phyloP scores from a whole-genome alignment of 2,888 invertebrate genomes.

The Acanthosepion esculentum region DNA sequence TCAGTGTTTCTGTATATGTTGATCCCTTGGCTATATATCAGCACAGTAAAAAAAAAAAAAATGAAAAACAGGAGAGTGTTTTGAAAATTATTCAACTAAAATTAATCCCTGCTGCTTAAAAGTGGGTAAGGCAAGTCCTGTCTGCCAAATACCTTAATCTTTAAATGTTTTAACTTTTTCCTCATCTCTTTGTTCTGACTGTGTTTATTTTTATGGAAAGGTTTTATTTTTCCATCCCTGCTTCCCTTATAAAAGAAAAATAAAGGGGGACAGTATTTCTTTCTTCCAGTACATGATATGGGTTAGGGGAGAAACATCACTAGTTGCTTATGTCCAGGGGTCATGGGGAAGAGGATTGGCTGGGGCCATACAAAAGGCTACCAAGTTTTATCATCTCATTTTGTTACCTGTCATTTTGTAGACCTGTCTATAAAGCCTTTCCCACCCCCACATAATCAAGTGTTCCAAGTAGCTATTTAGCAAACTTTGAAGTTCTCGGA shows the following conservation, averaged over 20 bases:
- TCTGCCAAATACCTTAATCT: too few species aligned
- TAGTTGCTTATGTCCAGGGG: neutral
- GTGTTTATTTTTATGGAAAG: neutral
- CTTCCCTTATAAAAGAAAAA: neutral
- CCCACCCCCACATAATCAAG: neutral
- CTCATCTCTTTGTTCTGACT: neutral
- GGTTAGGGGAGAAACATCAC: neutral
- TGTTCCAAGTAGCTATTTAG: neutral
- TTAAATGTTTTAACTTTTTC: neutral
- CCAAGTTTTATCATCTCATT: neutral
- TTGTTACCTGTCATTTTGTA: conserved; percentile 8
- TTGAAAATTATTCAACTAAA: too few species aligned
- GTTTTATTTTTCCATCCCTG: neutral
- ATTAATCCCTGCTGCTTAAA: too few species aligned
- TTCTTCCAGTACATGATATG: neutral
- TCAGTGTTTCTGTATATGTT: too few species aligned
- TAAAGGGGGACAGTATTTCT: neutral
- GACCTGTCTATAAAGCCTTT: neutral
- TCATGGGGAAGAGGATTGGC: neutral
- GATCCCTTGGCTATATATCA: too few species aligned
- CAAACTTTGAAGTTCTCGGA: neutral
- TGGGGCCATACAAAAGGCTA: neutral
- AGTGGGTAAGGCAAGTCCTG: too few species aligned
- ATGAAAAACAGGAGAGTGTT: too few species aligned
- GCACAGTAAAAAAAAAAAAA: too few species aligned